Base-by-base conservation (phyloP, 2,797 vertebrate species). In the Lacerta bilineata region DNA sequence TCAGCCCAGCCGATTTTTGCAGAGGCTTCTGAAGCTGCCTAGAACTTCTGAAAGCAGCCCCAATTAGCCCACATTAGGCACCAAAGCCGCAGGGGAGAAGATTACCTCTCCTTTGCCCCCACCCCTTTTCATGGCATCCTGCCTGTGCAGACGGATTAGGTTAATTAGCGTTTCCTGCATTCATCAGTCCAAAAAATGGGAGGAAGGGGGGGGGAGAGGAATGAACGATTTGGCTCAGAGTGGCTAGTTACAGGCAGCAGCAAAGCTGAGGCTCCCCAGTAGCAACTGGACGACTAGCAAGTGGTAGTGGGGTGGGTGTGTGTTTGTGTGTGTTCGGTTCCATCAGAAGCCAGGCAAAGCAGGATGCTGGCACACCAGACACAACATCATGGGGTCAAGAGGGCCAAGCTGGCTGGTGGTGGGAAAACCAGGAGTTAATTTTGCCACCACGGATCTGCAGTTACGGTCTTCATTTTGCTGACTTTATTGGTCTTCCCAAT, bases 181-280 rank as follows among this genome's bases (percentile, higher is more conserved):
- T 41, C 71, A 43, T 36, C 2, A 3, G 5, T 8, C 64, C n/a
- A 17, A 74, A 43, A 13, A 15, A 20, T 5, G 8, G 18, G 68
- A 80, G 27, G 25, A 71, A 50, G 2, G 20, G 68, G 33, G 50
- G 39, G 33, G 29, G 88, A 76, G 0, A 36, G 3, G 76, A 78
- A 50, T 10, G 69, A 11, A 77, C 6, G 41, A 8, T 50, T 33
- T 23, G 61, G 78, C 50, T 77, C 0, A 2, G 43, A 66, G 20
- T 43, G 72, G 43, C n/a, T 1, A 0, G 46, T 46, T 4, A 20
- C 15, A 36, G 77, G 10, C 2, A 2, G 5, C 20, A 5, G 0
- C 0, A 33, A 64, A 61, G 59, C 17, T 20, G 18, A 18, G 13
- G n/a, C 20, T 69, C 36, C 17, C 36, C 72, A 74, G 72, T 18